Evolutionary conservation across 1,140 invertebrate genomes (phyloP).

Genomic region (Cotesia glomerata): DNA sequence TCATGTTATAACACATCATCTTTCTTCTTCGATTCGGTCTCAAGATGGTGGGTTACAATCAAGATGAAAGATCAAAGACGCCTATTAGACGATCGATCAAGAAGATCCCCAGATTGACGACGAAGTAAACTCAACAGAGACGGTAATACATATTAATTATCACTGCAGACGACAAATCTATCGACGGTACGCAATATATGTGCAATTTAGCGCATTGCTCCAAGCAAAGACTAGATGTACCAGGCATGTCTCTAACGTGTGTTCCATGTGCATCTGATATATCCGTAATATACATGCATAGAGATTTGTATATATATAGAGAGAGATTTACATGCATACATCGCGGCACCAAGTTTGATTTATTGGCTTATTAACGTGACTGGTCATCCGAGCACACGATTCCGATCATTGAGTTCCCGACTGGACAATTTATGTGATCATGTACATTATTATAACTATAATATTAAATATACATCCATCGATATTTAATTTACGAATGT

Average conservation of each 20-base stretch:
- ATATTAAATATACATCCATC: not conserved
- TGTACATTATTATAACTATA: not conserved
- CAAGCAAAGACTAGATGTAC: not conserved
- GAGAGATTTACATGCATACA: slow-evolving; percentile 17
- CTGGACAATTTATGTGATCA: slow-evolving; percentile 9
- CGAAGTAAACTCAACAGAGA: not conserved
- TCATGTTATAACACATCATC: no score
- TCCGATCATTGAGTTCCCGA: slow-evolving; percentile 25
- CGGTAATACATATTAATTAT: slow-evolving; percentile 42
- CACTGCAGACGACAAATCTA: slow-evolving; percentile 50
- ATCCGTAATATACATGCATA: slow-evolving; percentile 15
- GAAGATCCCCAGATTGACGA: not conserved
- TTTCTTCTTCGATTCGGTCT: no score
- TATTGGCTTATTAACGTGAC: slow-evolving; percentile 55
- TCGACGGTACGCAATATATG: slow-evolving; percentile 32
- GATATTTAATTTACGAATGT: not conserved
- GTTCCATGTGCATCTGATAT: slow-evolving; percentile 50
- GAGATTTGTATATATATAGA: no score
- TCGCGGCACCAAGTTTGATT: slow-evolving; percentile 51
- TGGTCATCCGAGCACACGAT: slow-evolving; percentile 37
- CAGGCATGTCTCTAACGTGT: slow-evolving; percentile 24
- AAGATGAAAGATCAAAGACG: not conserved
- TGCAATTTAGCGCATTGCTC: slow-evolving; percentile 26
- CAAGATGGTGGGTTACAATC: no score
- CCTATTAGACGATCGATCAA: not conserved